phyloP scores from a whole-genome alignment of 2,888 invertebrate species.

The Lasioglossum pauxillum region DNA sequence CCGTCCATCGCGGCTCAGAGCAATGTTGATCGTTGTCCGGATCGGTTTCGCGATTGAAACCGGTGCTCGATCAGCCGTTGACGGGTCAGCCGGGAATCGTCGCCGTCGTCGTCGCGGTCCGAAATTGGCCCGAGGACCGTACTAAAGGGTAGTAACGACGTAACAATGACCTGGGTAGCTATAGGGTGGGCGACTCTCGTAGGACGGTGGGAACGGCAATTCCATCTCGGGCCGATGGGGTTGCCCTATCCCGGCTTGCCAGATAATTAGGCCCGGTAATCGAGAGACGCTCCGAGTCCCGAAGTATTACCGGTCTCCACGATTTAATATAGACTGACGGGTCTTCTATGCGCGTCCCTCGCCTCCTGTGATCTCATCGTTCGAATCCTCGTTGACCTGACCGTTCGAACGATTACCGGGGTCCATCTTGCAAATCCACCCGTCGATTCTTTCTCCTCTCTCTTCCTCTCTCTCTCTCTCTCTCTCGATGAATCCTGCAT shows the following conservation, averaged over 20 bases:
- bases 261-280: slow-evolving; percentile 83
- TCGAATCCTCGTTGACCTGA: slow-evolving; percentile 43
- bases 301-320: slow-evolving; percentile 64
- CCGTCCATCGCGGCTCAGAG: not conserved
- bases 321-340: slow-evolving; percentile 66
- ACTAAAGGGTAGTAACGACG: slow-evolving; percentile 82
- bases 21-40: not conserved
- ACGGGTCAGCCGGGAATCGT: slow-evolving; percentile 64
- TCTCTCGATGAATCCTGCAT: not conserved
- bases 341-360: slow-evolving; percentile 23
- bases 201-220: slow-evolving; percentile 76
- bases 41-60: slow-evolving; percentile 60
- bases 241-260: slow-evolving; percentile 76
- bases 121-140: slow-evolving; percentile 73
- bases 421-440: slow-evolving; percentile 41
- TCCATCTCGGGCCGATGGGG: slow-evolving; percentile 77
- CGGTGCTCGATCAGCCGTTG: slow-evolving; percentile 58
- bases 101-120: slow-evolving; percentile 61
- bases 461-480: too few relatives aligned
- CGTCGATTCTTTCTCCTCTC: not conserved
- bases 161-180: slow-evolving; percentile 81
- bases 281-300: slow-evolving; percentile 73
- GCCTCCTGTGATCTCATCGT: slow-evolving; percentile 55
- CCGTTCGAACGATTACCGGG: slow-evolving; percentile 24
- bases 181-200: slow-evolving; percentile 68